phyloP scores from a whole-genome alignment of 2,113 vertebrate species.

The Aegotheles bennettii region DNA sequence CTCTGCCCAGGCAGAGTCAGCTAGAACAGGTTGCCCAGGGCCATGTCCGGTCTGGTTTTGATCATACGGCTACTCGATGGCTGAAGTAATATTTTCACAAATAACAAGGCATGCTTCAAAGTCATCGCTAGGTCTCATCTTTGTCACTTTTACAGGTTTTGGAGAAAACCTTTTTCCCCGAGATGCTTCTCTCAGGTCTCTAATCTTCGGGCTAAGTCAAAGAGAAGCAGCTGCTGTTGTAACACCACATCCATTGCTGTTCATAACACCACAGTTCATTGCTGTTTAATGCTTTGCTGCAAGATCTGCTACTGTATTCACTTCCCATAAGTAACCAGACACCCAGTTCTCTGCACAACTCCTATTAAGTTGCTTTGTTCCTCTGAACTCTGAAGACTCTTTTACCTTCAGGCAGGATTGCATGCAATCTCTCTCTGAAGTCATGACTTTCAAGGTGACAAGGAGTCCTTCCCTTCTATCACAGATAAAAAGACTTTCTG shows the following conservation, averaged over 20 bases:
- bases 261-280: no score
- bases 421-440: background rate
- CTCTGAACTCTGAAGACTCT: background rate
- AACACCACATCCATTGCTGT: accelerated
- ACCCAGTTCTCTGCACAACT: background rate
- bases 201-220: background rate
- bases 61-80: background rate
- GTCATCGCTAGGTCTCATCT: background rate
- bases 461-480: background rate
- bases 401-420: background rate
- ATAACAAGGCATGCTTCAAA: background rate
- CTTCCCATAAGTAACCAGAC: background rate
- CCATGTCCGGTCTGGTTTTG: background rate
- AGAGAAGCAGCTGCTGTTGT: background rate
- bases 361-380: background rate
- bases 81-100: background rate
- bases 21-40: no score
- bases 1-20: background rate
- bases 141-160: background rate
- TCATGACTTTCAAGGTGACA: background rate
- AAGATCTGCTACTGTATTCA: background rate
- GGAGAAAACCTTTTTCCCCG: background rate
- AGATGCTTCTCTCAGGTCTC: background rate
- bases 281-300: background rate
- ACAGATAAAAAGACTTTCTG: background rate